Evolutionary conservation across 2,113 vertebrate species (phyloP).

Genomic region (Brachypodius melanocephalos): DNA sequence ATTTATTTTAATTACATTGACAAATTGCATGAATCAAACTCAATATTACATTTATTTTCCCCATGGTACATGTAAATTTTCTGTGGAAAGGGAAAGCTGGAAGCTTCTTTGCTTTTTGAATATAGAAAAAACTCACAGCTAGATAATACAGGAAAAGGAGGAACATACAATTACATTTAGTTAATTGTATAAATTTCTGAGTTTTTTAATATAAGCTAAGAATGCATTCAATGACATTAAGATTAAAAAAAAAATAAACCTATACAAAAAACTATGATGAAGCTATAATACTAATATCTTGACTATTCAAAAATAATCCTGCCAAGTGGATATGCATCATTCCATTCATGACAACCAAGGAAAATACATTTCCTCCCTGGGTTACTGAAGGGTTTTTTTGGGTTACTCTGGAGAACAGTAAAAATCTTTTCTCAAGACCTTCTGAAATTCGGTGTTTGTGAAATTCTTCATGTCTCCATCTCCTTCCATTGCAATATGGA

Average conservation of each 20-base stretch:
- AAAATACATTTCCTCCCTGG: not conserved
- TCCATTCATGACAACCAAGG: not conserved
- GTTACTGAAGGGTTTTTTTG: not conserved
- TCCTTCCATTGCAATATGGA: not conserved
- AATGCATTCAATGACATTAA: not conserved
- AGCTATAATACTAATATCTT: not conserved
- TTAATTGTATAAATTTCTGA: not conserved
- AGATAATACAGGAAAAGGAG: not conserved
- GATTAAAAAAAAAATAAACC: not conserved
- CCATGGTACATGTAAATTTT: not conserved
- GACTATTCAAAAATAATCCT: not conserved
- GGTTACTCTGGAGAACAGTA: not conserved
- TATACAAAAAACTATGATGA: not conserved
- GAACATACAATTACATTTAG: not conserved
- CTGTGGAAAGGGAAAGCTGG: not conserved
- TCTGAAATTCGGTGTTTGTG: not conserved
- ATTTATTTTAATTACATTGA: constrained; percentile 6
- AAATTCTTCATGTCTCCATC: not conserved
- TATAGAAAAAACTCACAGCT: not conserved
- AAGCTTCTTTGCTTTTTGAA: not conserved
- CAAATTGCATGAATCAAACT: not conserved
- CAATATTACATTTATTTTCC: not conserved
- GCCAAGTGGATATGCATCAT: not conserved
- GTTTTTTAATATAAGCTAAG: not conserved
- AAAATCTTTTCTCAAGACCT: not conserved